Conservation (phyloP, 2,888 invertebrate genomes). For the Crioceris asparagi region DNA sequence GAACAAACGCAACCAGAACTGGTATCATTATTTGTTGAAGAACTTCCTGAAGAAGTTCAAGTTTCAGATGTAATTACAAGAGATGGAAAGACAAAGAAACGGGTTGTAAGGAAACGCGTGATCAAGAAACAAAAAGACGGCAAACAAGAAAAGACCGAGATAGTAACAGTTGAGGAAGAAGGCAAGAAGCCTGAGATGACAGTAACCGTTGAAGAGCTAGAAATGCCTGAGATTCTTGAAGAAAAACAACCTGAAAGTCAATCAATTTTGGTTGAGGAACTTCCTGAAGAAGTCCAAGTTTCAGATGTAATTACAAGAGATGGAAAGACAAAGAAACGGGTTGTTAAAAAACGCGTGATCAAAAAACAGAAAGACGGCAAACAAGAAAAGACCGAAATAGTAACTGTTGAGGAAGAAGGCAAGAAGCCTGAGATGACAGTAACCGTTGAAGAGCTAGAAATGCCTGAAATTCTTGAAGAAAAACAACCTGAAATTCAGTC, state of each 20-base stretch:
- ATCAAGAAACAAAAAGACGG: constrained; percentile 35
- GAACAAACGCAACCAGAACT: background rate
- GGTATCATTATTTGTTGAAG: constrained; percentile 15
- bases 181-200: constrained; percentile 17
- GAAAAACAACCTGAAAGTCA: constrained; percentile 16
- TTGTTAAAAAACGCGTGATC: constrained; percentile 24
- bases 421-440: constrained; percentile 18
- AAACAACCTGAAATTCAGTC: background rate
- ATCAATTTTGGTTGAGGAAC: constrained; percentile 18
- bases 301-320: constrained; percentile 16
- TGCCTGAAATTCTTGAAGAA: constrained; percentile 6
- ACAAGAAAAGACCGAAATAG: constrained; percentile 33
- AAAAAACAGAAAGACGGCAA: constrained; percentile 34
- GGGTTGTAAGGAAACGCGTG: constrained; percentile 34
- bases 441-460: constrained; percentile 23
- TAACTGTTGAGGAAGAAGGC: constrained; percentile 21
- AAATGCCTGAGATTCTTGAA: constrained; percentile 13
- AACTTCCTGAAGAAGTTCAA: constrained; percentile 25
- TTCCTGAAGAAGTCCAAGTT: constrained; percentile 21
- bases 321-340: constrained; percentile 14
- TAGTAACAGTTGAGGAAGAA: constrained; percentile 23
- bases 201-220: constrained; percentile 24
- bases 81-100: constrained; percentile 22
- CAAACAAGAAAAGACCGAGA: constrained; percentile 32
- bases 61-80: constrained; percentile 22